Percentiles rank a stretch among this genome's conserved stretches.
Conservation (phyloP, 2,113 vertebrate genomes). For the Poeciliopsis occidentalis region DNA sequence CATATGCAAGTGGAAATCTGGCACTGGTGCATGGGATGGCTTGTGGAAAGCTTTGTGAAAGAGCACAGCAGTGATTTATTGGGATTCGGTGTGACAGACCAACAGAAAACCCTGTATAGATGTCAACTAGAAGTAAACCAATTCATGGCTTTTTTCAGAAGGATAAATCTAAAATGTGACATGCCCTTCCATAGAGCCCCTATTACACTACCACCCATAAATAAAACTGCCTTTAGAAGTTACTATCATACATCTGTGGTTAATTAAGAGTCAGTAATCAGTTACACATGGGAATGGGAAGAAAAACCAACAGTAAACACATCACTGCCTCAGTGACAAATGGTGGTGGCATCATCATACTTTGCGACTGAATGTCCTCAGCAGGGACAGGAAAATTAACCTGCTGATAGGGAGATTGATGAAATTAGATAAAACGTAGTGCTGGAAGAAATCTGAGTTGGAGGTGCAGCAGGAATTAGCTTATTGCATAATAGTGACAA, state of each 20-base stretch:
- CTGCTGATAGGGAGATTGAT: background rate
- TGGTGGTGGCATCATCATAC: background rate
- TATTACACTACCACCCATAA: background rate
- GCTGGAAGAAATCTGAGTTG: background rate
- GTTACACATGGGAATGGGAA: background rate
- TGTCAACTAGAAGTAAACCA: background rate
- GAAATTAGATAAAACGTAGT: background rate
- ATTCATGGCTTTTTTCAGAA: background rate
- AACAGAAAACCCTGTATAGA: background rate
- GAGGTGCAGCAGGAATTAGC: background rate
- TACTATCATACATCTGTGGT: too few species aligned
- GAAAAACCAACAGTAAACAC: background rate
- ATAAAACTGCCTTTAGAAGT: background rate
- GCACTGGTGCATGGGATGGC: conserved; percentile 26
- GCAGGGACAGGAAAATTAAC: background rate
- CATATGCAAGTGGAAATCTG: conserved; percentile 42
- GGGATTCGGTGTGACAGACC: background rate
- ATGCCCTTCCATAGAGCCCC: too few species aligned
- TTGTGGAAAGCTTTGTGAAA: conserved; percentile 32
- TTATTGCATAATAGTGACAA: too few species aligned
- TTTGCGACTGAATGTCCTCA: background rate
- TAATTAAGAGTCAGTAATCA: background rate
- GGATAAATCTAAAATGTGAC: background rate
- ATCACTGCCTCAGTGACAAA: background rate
- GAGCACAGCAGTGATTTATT: conserved; percentile 1